Evolutionary conservation across 2,113 vertebrate genomes (phyloP), one percentile per base, ranked within the genome.

Genomic region (Isurus oxyrinchus): DNA sequence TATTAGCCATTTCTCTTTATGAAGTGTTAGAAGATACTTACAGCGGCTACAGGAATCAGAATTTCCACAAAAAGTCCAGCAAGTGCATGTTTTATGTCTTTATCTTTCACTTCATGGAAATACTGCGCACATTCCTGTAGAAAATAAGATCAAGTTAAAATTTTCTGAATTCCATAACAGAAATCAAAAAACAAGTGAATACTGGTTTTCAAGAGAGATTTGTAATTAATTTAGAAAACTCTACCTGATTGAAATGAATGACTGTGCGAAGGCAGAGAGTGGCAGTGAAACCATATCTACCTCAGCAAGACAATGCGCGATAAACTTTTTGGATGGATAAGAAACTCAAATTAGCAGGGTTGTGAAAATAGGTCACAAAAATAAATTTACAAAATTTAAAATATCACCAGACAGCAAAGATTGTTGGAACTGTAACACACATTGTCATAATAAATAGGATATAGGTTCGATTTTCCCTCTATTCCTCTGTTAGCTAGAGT

Each of bases 51-150:
- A 97, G 99, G 99, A 97, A 99, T 99, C 96, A 99, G 99, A 97
- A 99, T 99, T 98, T 99, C 99, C 96, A 99, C 99, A 98, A 99
- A 99, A 96, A 99, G 98, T 97, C 99, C 99, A 90, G 99, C 99
- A 96, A 99, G 98, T 55, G 99, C 99, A 96, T 99, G 99, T 96
- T 99, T 99, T 97, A 99, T 98, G 97, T 99, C 99, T 97, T 99
- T 99, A 97, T 99, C 99, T 98, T 99, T 99, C 96, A 99, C 99
- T 98, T 99, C 99, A 97, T 99, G 98, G 98, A 99, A 99, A 98
- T 99, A 99, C 84, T 99, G 99, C 96, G 99, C 99, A 97, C 99
- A 99, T 97, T 99, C 99, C 99, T 99, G 96, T 93, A 57, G 14
- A 94, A 49, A 96, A 97, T 95, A 1, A 97, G 27, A 53, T 95